phyloP scores from a whole-genome alignment of 2,797 vertebrate genomes.

The Xenops minutus region DNA sequence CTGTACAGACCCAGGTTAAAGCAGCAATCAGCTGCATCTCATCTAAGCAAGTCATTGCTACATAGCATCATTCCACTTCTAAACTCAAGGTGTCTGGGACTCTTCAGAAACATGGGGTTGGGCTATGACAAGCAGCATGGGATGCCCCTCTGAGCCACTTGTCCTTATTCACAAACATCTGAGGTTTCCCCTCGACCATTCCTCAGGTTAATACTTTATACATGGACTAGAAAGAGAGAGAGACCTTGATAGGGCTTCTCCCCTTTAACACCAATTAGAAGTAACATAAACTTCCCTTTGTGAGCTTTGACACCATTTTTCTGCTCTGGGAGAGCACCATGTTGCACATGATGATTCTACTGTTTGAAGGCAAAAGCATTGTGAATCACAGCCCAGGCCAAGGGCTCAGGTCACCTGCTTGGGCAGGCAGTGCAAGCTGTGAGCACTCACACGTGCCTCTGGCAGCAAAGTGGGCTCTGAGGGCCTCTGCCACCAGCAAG shows the following conservation, averaged over 20 bases:
- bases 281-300: background rate
- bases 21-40: background rate
- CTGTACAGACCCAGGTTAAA: background rate
- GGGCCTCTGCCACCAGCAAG: background rate
- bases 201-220: background rate
- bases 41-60: background rate
- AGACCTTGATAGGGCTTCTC: background rate
- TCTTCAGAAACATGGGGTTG: background rate
- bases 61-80: background rate
- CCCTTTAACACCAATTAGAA: background rate
- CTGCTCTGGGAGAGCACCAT: rapidly evolving
- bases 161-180: background rate
- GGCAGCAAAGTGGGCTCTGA: background rate
- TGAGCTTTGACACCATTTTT: background rate
- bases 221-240: background rate
- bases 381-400: rapidly evolving
- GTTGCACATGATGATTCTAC: background rate
- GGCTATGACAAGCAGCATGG: background rate
- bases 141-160: background rate
- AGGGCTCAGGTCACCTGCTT: background rate
- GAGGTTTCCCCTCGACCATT: background rate
- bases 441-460: background rate
- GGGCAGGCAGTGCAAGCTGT: background rate
- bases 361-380: background rate
- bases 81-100: background rate